Percentiles rank a stretch among this genome's conserved stretches.
phyloP scores from a whole-genome alignment of 1,140 invertebrate species.

The Battus philenor region DNA sequence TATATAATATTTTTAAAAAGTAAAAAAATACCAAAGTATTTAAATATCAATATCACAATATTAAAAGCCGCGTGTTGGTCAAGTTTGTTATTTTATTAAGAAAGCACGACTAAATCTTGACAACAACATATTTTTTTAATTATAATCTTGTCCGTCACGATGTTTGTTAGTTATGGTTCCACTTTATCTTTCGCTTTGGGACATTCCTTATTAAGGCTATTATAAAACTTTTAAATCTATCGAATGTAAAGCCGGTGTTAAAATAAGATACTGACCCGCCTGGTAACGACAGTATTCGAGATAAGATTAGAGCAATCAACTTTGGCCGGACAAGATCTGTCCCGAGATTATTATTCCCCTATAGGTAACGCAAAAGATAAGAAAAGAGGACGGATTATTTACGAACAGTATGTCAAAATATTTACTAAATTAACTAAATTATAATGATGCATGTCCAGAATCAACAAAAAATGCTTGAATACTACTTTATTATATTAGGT shows the following conservation, averaged over 20 bases:
- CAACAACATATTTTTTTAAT: conserved; percentile 8
- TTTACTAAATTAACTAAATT: conserved; percentile 39
- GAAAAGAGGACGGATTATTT: conserved; percentile 17
- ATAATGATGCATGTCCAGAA: no score
- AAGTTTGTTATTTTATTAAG: no score
- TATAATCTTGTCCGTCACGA: conserved; percentile 8
- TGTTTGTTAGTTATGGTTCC: conserved; percentile 7
- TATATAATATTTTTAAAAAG: no score
- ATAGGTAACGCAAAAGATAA: conserved; percentile 20
- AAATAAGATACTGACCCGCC: background rate
- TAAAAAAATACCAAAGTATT: no score
- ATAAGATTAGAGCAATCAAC: conserved; percentile 11
- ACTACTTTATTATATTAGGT: no score
- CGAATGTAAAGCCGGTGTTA: conserved; percentile 1
- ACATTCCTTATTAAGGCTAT: background rate
- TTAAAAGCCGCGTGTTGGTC: no score
- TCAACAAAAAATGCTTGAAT: no score
- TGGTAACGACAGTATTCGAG: conserved; percentile 2
- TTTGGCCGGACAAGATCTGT: conserved; percentile 16
- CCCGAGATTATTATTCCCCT: conserved; percentile 27
- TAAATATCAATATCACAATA: background rate
- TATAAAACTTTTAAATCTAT: conserved; percentile 13
- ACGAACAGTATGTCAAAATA: conserved; percentile 60
- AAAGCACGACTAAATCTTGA: background rate
- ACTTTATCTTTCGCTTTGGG: conserved; percentile 3